phyloP scores from a whole-genome alignment of 2,888 invertebrate species.

The Microplitis manilae region DNA sequence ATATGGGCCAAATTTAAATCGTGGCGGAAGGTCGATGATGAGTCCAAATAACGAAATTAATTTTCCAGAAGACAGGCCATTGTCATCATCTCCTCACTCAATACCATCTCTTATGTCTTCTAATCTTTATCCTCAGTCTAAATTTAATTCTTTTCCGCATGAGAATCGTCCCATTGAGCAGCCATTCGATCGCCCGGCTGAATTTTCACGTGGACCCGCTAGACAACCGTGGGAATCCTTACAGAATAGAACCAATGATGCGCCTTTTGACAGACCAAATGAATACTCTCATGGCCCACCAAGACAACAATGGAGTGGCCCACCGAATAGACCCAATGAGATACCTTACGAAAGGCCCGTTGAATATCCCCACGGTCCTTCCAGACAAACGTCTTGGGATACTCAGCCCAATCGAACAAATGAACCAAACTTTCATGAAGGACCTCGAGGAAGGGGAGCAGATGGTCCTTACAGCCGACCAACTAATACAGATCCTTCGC shows the following conservation, averaged over 20 bases:
- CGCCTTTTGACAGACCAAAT: slow-evolving; percentile 38
- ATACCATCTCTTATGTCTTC: slow-evolving; percentile 42
- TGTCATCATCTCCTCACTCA: slow-evolving; percentile 11
- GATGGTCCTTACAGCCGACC: slow-evolving; percentile 45
- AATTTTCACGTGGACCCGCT: slow-evolving; percentile 50
- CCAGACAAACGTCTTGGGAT: slow-evolving; percentile 45
- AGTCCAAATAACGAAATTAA: slow-evolving; percentile 44
- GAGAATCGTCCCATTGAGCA: slow-evolving; percentile 47
- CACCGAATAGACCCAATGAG: slow-evolving; percentile 45
- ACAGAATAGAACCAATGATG: slow-evolving; percentile 46
- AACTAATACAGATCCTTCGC: slow-evolving; percentile 1
- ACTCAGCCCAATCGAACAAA: slow-evolving; percentile 20
- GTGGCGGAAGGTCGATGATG: slow-evolving; percentile 41
- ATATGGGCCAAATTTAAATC: slow-evolving; percentile 44
- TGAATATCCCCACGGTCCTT: slow-evolving; percentile 52
- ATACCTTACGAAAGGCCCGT: slow-evolving; percentile 52
- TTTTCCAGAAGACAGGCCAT: slow-evolving; percentile 28
- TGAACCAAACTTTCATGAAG: slow-evolving; percentile 36
- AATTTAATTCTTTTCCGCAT: slow-evolving; percentile 45
- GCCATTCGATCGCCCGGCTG: slow-evolving; percentile 54
- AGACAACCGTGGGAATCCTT: slow-evolving; percentile 49
- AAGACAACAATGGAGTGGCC: slow-evolving; percentile 41
- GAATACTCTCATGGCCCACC: slow-evolving; percentile 32
- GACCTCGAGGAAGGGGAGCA: slow-evolving; percentile 48
- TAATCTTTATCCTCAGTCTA: slow-evolving; percentile 30